Base-by-base conservation (phyloP, 2,888 invertebrate species). In the Drosophila phalerata region DNA sequence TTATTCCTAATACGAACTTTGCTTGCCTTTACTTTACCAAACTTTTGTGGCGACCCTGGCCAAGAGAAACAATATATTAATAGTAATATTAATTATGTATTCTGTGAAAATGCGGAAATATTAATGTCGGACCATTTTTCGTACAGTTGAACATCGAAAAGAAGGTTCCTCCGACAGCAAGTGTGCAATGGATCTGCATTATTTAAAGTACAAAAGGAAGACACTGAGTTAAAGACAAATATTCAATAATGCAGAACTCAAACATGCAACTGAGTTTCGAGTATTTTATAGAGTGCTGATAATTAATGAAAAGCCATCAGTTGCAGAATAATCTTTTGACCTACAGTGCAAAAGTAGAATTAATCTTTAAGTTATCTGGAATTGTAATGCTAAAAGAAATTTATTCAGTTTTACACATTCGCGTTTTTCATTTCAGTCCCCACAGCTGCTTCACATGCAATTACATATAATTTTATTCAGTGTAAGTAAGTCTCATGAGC, bases 71-170 rank as follows among this genome's bases (percentile, higher is more conserved):
- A 77, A 72, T 80, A 72, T 72, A 80, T 86, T 73, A 73, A 86
- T 88, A 63, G 80, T 58, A 60, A 60, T 77, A 77, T 84, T 88
- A 86, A 83, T 73, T 64, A 86, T 84, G 81, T 66, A 74, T 64
- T 43, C 69, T 71, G 70, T 60, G 66, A 69, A 72, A 79, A 75
- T 66, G 64, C 61, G 63, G 52, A 68, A 40, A 80, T 73, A 79
- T 88, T 69, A 68, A 82, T 79, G 69, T 60, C 47, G 40, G 68
- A 49, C 48, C 58, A 69, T 86, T 70, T 76, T 69, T 60, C 79
- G 61, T 61, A 45, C 43, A 40, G 47, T 19, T 28, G 37, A 22
- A 11, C 17, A 49, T 42, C 28, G 43, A 51, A 22, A 13, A 13
- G 37, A 56, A 42, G 17, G 11, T 43, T 10, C 22, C 5, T 17